Percentiles rank a stretch among this genome's conserved stretches.
These are phyloP conservation scores for Eublepharis macularius DNA, from an alignment of 2,113 vertebrate species.

Conservation along the genomic window DNA sequence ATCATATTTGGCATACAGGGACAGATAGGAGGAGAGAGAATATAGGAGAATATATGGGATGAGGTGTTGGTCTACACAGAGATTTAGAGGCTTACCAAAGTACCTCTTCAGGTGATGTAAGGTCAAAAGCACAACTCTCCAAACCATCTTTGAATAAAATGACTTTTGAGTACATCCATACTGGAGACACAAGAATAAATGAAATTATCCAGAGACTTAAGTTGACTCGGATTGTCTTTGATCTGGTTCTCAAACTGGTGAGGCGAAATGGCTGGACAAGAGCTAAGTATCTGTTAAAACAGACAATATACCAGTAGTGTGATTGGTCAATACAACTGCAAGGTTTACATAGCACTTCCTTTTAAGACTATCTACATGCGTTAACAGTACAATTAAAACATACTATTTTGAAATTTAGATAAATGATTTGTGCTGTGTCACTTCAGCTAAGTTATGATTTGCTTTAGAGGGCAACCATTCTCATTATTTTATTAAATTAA, in stretches of 20 bases:
- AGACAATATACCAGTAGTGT: background rate
- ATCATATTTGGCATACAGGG: too few relatives aligned
- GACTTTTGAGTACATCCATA: conserved; percentile 72
- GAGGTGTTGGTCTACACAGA: background rate
- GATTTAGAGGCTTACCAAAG: conserved; percentile 65
- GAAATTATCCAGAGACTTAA: conserved; percentile 68
- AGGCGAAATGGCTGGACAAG: conserved; percentile 73
- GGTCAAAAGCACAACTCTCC: conserved; percentile 74
- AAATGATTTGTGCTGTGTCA: too few relatives aligned
- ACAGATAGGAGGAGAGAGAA: too few relatives aligned
- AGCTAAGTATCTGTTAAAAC: conserved; percentile 69
- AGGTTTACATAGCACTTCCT: background rate
- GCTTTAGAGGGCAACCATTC: too few relatives aligned
- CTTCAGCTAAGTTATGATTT: too few relatives aligned
- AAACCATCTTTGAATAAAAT: conserved; percentile 74
- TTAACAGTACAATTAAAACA: background rate
- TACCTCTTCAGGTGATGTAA: conserved; percentile 66
- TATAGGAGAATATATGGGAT: too few relatives aligned
- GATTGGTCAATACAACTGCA: background rate
- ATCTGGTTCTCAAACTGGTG: conserved; percentile 65
- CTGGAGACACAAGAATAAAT: conserved; percentile 65
- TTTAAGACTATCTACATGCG: background rate
- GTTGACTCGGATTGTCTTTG: conserved; percentile 67
- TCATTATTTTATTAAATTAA: too few relatives aligned
- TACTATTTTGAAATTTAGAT: too few relatives aligned